Conservation (phyloP, 2,113 vertebrate genomes). For the Orthochromis malagaraziensis region DNA sequence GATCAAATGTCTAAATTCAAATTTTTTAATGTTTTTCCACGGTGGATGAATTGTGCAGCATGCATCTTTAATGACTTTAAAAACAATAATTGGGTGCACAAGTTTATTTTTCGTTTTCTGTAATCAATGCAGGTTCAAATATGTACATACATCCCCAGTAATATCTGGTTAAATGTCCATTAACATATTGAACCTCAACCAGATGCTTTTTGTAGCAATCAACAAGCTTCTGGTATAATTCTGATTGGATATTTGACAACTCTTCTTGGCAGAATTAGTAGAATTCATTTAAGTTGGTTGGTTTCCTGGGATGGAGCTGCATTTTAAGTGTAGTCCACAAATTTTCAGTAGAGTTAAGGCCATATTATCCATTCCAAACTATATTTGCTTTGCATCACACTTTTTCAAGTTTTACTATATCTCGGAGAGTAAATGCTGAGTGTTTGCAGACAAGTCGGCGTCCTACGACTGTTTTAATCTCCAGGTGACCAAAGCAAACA, state of each 20-base stretch:
- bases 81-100: not conserved
- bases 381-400: not conserved
- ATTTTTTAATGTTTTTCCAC: not conserved
- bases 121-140: not conserved
- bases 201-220: not conserved
- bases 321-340: not conserved
- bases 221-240: not conserved
- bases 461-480: not conserved
- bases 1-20: not conserved
- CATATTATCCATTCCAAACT: not conserved
- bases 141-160: not conserved
- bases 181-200: fast-evolving
- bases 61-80: not conserved
- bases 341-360: not conserved
- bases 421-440: not conserved
- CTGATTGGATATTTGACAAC: not conserved
- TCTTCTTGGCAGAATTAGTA: not conserved
- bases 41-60: not conserved
- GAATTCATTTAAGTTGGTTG: not conserved
- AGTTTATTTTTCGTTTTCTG: not conserved
- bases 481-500: not conserved
- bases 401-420: not conserved
- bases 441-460: not conserved
- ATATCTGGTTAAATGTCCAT: not conserved
- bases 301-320: not conserved